Evolutionary conservation across 2,888 invertebrate species (phyloP).

Genomic region (Oscheius onirici): DNA sequence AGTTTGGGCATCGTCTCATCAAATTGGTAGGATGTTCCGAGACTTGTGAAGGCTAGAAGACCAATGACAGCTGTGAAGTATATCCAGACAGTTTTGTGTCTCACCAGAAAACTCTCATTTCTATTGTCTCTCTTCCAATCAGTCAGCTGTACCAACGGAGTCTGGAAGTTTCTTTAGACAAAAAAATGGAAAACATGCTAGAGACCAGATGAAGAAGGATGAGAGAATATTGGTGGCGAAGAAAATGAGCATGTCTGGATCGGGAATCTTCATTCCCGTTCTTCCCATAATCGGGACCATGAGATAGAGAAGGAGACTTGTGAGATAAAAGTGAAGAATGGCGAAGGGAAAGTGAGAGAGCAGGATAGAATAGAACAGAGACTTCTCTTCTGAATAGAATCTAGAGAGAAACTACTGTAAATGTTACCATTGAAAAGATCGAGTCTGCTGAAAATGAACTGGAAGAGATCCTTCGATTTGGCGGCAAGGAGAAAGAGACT

Average conservation of each 20-base stretch:
- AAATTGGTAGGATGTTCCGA: conserved; percentile 83
- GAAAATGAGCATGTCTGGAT: conserved; percentile 8
- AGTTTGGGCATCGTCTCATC: conserved; percentile 79
- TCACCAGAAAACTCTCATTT: background rate
- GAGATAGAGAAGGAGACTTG: conserved; percentile 80
- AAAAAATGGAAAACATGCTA: background rate
- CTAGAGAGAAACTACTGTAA: background rate
- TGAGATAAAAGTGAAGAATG: conserved; percentile 4
- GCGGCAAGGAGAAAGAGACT: background rate
- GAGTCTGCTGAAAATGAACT: background rate
- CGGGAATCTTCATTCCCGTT: conserved; percentile 43
- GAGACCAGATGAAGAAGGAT: conserved; percentile 1
- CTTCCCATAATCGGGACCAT: conserved; percentile 83
- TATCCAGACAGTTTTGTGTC: conserved; percentile 3
- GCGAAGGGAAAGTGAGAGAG: conserved; percentile 8
- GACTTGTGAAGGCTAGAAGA: conserved; percentile 76
- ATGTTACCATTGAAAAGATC: background rate
- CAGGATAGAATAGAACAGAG: conserved; percentile 3
- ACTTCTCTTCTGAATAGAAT: background rate
- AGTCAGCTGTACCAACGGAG: conserved; percentile 7
- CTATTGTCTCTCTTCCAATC: background rate
- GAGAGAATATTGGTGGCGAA: background rate
- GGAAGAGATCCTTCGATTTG: background rate
- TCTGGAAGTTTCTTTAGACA: background rate
- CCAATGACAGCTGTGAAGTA: conserved; percentile 65